phyloP scores from a whole-genome alignment of 2,888 invertebrate genomes.

The Seira ritae region DNA sequence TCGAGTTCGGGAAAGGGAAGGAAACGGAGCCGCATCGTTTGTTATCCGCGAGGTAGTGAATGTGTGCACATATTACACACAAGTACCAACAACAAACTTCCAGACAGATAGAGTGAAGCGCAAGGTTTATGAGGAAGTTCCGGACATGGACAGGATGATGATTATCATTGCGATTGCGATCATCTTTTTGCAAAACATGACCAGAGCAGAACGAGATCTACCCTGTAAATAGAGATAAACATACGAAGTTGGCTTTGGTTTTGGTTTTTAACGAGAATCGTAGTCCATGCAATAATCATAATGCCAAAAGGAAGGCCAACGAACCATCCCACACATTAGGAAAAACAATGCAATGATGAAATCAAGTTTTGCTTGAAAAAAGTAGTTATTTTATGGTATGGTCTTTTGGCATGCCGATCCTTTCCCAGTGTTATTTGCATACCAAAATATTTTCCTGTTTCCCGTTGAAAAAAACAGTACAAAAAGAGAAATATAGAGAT shows the following conservation, averaged over 20 bases:
- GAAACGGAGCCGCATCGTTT: neutral
- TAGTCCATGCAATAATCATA: constrained; percentile 49
- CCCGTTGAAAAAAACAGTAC: too few relatives aligned
- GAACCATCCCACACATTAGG: constrained; percentile 27
- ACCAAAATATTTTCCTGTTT: neutral
- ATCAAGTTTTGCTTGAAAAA: neutral
- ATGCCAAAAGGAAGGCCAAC: constrained; percentile 24
- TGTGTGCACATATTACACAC: neutral
- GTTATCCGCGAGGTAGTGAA: neutral
- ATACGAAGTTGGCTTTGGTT: neutral
- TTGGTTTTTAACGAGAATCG: neutral
- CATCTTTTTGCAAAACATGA: neutral
- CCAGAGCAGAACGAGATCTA: neutral
- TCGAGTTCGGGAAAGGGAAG: constrained; percentile 19
- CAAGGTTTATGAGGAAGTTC: constrained; percentile 27
- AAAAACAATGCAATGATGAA: neutral
- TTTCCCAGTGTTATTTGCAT: neutral
- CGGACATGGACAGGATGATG: constrained; percentile 32
- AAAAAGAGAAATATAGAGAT: too few relatives aligned
- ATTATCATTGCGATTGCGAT: constrained; percentile 18
- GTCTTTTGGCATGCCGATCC: neutral
- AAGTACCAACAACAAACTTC: neutral
- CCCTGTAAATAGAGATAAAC: neutral
- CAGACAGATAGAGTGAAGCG: constrained; percentile 8
- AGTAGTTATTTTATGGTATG: neutral